phyloP scores from a whole-genome alignment of 2,797 vertebrate genomes.

The Lophius americanus region DNA sequence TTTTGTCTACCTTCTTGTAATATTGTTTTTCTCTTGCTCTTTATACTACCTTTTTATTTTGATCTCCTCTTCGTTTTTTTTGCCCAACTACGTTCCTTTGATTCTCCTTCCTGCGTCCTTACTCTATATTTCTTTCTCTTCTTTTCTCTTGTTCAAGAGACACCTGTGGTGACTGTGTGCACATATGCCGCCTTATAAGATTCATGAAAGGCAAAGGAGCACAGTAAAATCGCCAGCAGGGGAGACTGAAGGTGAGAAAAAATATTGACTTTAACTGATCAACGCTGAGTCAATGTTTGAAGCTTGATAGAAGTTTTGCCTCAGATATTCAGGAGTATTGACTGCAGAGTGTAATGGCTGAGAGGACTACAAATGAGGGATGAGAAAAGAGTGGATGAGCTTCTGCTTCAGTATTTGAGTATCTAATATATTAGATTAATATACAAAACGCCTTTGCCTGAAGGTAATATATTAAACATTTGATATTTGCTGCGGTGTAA shows the following conservation, averaged over 20 bases:
- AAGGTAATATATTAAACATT: conserved; percentile 24
- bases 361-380: conserved; percentile 53
- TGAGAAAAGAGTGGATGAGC: conserved; percentile 19
- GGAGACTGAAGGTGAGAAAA: conserved; percentile 43
- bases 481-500: conserved; percentile 37
- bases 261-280: conserved; percentile 54
- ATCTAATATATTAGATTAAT: conserved; percentile 46
- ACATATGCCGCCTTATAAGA: conserved; percentile 9
- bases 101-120: conserved; percentile 6
- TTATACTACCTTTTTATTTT: conserved; percentile 19
- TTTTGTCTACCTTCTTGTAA: conserved; percentile 23
- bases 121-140: conserved; percentile 18
- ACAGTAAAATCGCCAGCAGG: conserved; percentile 18
- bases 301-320: conserved; percentile 56
- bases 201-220: conserved; percentile 17
- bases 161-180: conserved; percentile 45
- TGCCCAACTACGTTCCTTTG: neutral
- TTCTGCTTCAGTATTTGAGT: conserved; percentile 12
- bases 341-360: conserved; percentile 34
- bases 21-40: conserved; percentile 33
- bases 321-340: conserved; percentile 43
- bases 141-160: conserved; percentile 27
- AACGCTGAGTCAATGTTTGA: conserved; percentile 64
- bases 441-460: conserved; percentile 20
- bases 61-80: neutral